Conservation (phyloP, 2,113 vertebrate genomes). For the Sinocyclocheilus maitianheensis region DNA sequence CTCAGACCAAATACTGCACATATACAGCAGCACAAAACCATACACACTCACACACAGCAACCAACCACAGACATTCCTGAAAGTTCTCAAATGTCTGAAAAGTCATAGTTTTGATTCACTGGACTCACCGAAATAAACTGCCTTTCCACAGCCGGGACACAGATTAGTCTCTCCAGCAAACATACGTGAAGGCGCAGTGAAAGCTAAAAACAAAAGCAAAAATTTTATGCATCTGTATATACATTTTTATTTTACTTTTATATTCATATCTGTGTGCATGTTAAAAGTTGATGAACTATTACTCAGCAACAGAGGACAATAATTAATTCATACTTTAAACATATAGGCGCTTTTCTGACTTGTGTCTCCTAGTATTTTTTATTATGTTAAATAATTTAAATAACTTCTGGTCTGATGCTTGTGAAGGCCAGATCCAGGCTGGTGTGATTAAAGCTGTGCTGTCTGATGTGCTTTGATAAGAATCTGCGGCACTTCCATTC, state of each 20-base stretch:
- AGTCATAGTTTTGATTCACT: neutral
- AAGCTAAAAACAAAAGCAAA: slow-evolving; percentile 37
- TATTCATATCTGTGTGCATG: neutral
- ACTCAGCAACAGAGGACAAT: neutral
- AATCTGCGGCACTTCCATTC: neutral
- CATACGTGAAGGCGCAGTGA: slow-evolving; percentile 57
- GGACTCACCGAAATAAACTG: slow-evolving; percentile 76
- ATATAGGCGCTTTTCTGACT: too few species aligned
- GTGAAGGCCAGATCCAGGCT: neutral
- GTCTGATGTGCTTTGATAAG: neutral
- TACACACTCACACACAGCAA: neutral
- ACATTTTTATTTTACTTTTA: neutral
- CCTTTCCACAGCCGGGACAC: slow-evolving; percentile 74
- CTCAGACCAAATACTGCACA: neutral
- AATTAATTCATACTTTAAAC: too few species aligned
- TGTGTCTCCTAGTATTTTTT: neutral
- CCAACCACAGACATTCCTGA: slow-evolving; percentile 30
- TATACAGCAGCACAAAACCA: neutral
- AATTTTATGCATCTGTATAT: neutral
- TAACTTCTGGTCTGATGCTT: neutral
- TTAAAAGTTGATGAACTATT: neutral
- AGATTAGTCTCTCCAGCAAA: slow-evolving; percentile 75
- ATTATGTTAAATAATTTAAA: neutral
- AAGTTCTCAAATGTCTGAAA: slow-evolving; percentile 34
- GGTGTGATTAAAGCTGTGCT: neutral